A percentile compares a stretch with the other conserved stretches of the same genome.
These are phyloP conservation scores for Palloptera scutellata DNA, from an alignment of 2,888 invertebrate species.

Conservation along the genomic window DNA sequence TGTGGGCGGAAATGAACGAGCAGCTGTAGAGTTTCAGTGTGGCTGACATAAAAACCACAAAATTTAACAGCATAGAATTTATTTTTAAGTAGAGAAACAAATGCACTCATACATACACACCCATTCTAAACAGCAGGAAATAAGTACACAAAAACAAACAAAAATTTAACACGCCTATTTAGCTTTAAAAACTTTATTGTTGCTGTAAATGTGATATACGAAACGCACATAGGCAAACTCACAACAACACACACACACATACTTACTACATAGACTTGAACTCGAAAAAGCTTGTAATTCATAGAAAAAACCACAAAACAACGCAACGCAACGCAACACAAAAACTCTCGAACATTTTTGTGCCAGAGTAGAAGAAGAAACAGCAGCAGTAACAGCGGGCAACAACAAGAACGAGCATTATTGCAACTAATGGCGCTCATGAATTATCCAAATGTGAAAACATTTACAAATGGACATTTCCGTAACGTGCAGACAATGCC, in stretches of 20 bases:
- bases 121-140: background rate
- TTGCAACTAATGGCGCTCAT: conserved; percentile 54
- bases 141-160: background rate
- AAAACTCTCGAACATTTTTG: background rate
- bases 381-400: background rate
- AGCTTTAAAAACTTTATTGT: conserved; percentile 18
- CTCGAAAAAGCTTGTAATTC: conserved; percentile 14
- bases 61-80: no score
- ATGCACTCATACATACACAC: no score
- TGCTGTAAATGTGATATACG: conserved; percentile 23
- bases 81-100: no score
- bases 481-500: conserved; percentile 35
- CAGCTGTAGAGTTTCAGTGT: no score
- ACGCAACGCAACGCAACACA: conserved; percentile 10
- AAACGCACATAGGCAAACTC: conserved; percentile 2
- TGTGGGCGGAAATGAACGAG: background rate
- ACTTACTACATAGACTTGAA: background rate
- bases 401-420: conserved; percentile 41
- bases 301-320: conserved; percentile 25
- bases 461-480: conserved; percentile 48
- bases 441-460: conserved; percentile 52
- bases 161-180: conserved; percentile 3
- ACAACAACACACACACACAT: conserved; percentile 14
- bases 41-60: no score
- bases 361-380: background rate